Evolutionary conservation across 2,888 invertebrate genomes (phyloP), one percentile per base, ranked within the genome.

Genomic region (Mechanitis mazaeus): DNA sequence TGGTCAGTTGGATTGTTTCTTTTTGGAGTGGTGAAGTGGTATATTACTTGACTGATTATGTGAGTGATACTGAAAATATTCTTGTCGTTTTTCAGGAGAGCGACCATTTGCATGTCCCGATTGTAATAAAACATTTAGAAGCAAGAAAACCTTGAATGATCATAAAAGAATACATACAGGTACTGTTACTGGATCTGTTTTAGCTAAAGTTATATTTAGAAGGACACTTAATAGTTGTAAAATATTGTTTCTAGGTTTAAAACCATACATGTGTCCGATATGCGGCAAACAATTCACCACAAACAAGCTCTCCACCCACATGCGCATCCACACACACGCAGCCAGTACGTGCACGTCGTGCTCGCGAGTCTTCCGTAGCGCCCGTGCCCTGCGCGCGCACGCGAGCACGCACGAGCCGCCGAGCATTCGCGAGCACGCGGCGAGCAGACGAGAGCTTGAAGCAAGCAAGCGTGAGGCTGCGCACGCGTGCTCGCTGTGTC

Each of bases 271-370:
- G 66, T 87, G 87, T 59, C 75, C 79, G 2, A 71, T 80, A 28
- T 87, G 87, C 73, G 86, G 86, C 59, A 75, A 75, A 65, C 79
- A 74, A 33, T 87, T 86, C 78, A 75, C 81, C 0, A 85, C 83
- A 6, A 86, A 87, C 80, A 87, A 85, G 74, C 71, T 87, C 59
- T 67, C 81, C 0, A 75, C 72, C n/a, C 87, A 87, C 75, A 65
- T 81, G 75, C 64, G 71, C 53, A 69, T 74, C 42, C 83, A 80
- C 75, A 62, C 70, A 31, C 7, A 20, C 47, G 47, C 28, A 9
- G 28, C 31, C 47, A 31, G 3, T 67, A 64, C 69, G 28, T 73
- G 75, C 66, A 33, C 66, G 45, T 56, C 71, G 31, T 70, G 68
- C 63, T 54, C 70, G 58, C 70, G 64, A 60, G 66, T 69, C 9